Percentiles rank a stretch among this genome's conserved stretches.
These are phyloP conservation scores for Chloropsis hardwickii DNA, from an alignment of 2,113 vertebrate species.

Conservation along the genomic window DNA sequence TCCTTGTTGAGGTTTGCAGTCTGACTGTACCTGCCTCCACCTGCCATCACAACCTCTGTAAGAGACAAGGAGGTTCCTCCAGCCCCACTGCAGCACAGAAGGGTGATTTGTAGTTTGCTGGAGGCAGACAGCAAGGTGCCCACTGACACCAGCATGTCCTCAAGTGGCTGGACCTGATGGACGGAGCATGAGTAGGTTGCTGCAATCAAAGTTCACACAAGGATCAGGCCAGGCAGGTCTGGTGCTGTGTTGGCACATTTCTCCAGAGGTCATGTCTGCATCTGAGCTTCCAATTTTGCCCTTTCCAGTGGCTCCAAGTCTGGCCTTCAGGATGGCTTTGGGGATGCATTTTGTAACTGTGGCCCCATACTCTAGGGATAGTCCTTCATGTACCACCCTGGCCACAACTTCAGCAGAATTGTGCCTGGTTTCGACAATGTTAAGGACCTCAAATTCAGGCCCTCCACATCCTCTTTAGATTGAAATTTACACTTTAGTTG, in stretches of 20 bases:
- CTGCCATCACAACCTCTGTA: not conserved
- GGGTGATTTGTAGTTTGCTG: not conserved
- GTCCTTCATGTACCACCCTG: not conserved
- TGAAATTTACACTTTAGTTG: not conserved
- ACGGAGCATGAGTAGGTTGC: not conserved
- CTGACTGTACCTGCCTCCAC: not conserved
- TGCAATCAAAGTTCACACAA: not conserved
- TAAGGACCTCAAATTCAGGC: not conserved
- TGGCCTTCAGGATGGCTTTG: not conserved
- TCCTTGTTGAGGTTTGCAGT: accelerated
- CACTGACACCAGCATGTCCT: not conserved
- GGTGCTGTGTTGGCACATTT: not conserved
- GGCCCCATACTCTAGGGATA: not conserved
- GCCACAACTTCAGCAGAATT: not conserved
- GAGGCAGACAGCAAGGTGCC: not conserved
- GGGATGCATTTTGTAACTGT: not conserved
- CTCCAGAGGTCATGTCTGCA: not conserved
- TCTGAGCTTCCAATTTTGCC: not conserved
- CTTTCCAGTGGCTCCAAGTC: not conserved
- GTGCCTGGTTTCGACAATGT: not conserved
- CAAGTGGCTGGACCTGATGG: not conserved
- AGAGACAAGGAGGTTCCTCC: not conserved
- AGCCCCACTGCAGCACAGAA: not conserved
- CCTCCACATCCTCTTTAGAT: not conserved
- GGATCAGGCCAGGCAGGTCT: not conserved